Conservation (phyloP, 92 coral and sea anemone genomes). For the Palythoa heliodiscus region DNA sequence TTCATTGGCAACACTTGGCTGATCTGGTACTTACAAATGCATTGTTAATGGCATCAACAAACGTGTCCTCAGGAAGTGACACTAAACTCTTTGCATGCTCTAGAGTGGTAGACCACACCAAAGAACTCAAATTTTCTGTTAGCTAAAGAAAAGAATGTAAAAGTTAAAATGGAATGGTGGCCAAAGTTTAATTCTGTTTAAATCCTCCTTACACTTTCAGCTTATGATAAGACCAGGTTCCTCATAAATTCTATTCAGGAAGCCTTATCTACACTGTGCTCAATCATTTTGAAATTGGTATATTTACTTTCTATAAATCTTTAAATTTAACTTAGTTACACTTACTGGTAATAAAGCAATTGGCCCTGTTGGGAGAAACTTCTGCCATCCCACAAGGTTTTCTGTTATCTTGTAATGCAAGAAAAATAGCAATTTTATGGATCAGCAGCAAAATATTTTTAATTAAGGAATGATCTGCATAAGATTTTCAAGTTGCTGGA, state of each 20-base stretch:
- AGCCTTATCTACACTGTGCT: too few relatives aligned
- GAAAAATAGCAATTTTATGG: not conserved
- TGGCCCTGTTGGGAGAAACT: conserved; percentile 97
- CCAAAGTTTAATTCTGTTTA: not conserved
- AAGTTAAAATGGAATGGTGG: not conserved
- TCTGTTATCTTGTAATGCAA: conserved; percentile 67
- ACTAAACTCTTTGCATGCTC: conserved; percentile 90
- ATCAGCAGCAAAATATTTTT: too few relatives aligned
- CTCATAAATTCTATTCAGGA: too few relatives aligned
- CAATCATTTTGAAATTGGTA: not conserved
- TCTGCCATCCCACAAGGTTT: conserved; percentile 97
- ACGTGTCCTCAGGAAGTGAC: conserved; percentile 83
- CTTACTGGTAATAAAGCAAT: conserved; percentile 95
- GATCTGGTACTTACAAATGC: conserved; percentile 75
- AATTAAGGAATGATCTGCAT: too few relatives aligned
- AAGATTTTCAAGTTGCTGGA: too few relatives aligned
- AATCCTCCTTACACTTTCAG: too few relatives aligned
- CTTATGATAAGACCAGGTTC: too few relatives aligned
- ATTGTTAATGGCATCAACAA: conserved; percentile 94
- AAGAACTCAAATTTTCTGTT: conserved; percentile 77
- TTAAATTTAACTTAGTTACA: not conserved
- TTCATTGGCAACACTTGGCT: not conserved
- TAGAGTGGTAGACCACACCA: conserved; percentile 93
- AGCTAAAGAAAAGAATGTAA: conserved; percentile 55
- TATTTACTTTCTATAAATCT: too few relatives aligned